Conservation (phyloP, 2,797 vertebrate species). For the Karalla daura region DNA sequence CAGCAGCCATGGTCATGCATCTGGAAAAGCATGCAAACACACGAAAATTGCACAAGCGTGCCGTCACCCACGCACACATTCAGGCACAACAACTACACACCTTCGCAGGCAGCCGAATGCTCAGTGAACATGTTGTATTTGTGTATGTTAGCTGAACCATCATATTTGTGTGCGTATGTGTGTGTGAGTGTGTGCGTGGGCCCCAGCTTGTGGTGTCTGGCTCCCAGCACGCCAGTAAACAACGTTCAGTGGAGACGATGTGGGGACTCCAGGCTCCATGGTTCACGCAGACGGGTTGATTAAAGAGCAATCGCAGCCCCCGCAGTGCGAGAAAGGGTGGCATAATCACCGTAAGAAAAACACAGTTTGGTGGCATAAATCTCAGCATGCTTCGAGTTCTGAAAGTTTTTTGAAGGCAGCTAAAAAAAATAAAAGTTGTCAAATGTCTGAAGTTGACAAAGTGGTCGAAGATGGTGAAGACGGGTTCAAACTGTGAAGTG, state of each 20-base stretch:
- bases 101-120: constrained; percentile 15
- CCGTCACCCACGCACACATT: constrained; percentile 10
- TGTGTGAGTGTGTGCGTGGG: constrained; percentile 40
- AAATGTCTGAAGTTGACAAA: constrained; percentile 29
- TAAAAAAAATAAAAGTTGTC: constrained; percentile 52
- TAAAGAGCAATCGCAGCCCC: constrained; percentile 76
- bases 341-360: constrained; percentile 67
- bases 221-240: constrained; percentile 66
- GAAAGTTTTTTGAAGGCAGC: constrained; percentile 52
- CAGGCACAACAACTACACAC: constrained; percentile 4
- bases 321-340: constrained; percentile 61
- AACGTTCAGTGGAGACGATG: constrained; percentile 63
- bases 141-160: constrained; percentile 23
- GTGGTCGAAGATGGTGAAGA: constrained; percentile 8
- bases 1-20: constrained; percentile 5
- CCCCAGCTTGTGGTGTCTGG: constrained; percentile 65
- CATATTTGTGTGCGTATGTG: constrained; percentile 34
- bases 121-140: constrained; percentile 24
- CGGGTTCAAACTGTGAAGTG: constrained; percentile 21
- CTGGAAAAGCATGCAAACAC: constrained; percentile 19
- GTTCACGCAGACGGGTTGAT: constrained; percentile 76
- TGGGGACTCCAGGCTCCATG: constrained; percentile 58
- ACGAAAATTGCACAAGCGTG: constrained; percentile 19
- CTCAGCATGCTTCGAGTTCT: constrained; percentile 48
- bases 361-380: constrained; percentile 50